phyloP scores from a whole-genome alignment of 2,113 vertebrate species.

The Varanus komodoensis region DNA sequence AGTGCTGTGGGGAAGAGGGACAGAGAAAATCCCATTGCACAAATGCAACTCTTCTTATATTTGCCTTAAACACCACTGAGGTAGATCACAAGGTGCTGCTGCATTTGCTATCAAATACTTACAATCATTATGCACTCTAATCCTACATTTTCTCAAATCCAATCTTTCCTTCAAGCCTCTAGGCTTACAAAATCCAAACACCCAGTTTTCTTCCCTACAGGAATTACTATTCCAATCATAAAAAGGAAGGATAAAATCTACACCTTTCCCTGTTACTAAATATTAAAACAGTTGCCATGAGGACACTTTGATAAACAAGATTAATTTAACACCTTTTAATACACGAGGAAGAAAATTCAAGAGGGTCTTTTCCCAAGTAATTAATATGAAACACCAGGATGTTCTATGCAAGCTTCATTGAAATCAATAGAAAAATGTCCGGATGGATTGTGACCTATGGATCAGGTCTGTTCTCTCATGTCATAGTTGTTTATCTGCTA shows the following conservation, averaged over 20 bases:
- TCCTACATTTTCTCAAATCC: conserved; percentile 31
- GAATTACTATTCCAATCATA: neutral
- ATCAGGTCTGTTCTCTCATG: neutral
- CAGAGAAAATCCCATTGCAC: neutral
- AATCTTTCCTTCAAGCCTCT: neutral
- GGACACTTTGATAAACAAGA: neutral
- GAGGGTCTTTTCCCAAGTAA: neutral
- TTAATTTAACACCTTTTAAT: neutral
- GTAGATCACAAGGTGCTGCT: conserved; percentile 40
- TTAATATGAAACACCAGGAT: neutral
- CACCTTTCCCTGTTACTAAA: neutral
- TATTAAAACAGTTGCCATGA: neutral
- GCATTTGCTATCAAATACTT: conserved; percentile 9
- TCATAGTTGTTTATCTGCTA: neutral
- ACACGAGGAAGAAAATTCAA: neutral
- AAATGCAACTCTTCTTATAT: neutral
- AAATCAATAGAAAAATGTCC: neutral
- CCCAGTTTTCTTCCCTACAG: fast-evolving
- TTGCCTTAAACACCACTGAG: conserved; percentile 22
- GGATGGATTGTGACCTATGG: neutral
- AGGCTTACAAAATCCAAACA: fast-evolving
- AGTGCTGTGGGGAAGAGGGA: no score
- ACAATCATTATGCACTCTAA: fast-evolving
- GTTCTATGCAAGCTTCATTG: neutral
- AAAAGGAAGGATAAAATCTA: neutral